phyloP scores from a whole-genome alignment of 2,888 invertebrate genomes.

The Fragum sueziense region DNA sequence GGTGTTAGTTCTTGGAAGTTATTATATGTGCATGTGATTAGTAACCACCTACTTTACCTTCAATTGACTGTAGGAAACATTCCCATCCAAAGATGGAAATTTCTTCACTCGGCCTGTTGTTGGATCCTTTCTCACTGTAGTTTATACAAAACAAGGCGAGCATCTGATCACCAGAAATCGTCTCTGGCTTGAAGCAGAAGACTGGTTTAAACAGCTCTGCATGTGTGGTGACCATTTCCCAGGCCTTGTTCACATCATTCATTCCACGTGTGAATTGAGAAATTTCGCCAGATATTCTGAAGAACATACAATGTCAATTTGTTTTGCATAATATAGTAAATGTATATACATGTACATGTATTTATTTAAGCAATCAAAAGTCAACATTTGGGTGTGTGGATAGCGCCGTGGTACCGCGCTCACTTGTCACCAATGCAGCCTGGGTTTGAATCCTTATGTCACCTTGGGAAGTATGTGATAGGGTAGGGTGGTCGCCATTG shows the following conservation, averaged over 20 bases:
- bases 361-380: too few relatives aligned
- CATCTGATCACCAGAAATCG: conserved; percentile 19
- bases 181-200: conserved; percentile 22
- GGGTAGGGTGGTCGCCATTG: too few relatives aligned
- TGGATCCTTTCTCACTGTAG: conserved; percentile 34
- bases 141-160: conserved; percentile 22
- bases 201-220: conserved; percentile 28
- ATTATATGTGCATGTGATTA: neutral
- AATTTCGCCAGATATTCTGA: conserved; percentile 40
- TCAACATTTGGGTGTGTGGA: too few relatives aligned
- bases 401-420: too few relatives aligned
- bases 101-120: conserved; percentile 34
- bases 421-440: too few relatives aligned
- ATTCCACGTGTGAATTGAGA: conserved; percentile 34
- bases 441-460: too few relatives aligned
- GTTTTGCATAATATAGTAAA: too few relatives aligned
- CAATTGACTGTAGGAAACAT: conserved; percentile 39
- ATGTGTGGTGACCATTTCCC: conserved; percentile 28
- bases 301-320: too few relatives aligned
- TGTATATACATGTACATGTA: too few relatives aligned
- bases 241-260: conserved; percentile 38
- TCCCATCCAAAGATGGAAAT: conserved; percentile 33
- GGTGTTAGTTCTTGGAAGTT: neutral
- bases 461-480: too few relatives aligned
- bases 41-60: conserved; percentile 34